Evolutionary conservation across 2,113 vertebrate species (phyloP), one percentile per base, ranked within the genome.

Genomic region (Anolis carolinensis): DNA sequence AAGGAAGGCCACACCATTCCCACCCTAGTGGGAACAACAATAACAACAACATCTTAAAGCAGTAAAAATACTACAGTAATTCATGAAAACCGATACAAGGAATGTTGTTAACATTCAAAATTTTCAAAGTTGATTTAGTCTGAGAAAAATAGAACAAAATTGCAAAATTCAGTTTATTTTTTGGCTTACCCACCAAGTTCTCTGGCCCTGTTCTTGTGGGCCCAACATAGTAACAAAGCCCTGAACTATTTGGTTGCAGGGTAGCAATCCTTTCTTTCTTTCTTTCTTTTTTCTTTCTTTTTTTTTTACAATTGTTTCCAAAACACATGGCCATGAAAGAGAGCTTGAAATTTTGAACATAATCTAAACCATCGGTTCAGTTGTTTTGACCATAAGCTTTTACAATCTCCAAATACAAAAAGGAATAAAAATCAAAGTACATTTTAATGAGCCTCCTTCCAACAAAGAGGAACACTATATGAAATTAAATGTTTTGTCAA

Each of bases 321-420:
- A 71, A 70, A 55, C 67, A 82, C 44, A 50, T 23, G 39, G 30
- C 71, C 14, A 2, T 70, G 65, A 82, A 82, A 55, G 44, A 82
- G 80, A 82, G n/a, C 48, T 82, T 71, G 80, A 82, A 34, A 71
- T 82, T 52, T 52, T 44, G 30, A 71, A 52, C 9, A 18, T 71
- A 55, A 82, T 82, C 52, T 82, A n/a, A 71, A 82, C 80, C 80
- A 82, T 52, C 30, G 30, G 80, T 82, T 82, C 67, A 32, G 36
- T 25, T 52, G 67, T 70, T 70, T 68, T 71, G 67, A 21, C 44
- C 67, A 71, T 73, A 36, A 36, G 30, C 14, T 14, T 62, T 83
- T 59, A 83, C 25, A 73, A 34, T 72, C n/a, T 18, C 68, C 44
- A 72, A 72, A 55, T 7, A 71, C 21, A 25, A 71, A 71, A 67